Evolutionary conservation across 2,888 invertebrate genomes (phyloP).

Genomic region (Drosophila pseudotakahashii): DNA sequence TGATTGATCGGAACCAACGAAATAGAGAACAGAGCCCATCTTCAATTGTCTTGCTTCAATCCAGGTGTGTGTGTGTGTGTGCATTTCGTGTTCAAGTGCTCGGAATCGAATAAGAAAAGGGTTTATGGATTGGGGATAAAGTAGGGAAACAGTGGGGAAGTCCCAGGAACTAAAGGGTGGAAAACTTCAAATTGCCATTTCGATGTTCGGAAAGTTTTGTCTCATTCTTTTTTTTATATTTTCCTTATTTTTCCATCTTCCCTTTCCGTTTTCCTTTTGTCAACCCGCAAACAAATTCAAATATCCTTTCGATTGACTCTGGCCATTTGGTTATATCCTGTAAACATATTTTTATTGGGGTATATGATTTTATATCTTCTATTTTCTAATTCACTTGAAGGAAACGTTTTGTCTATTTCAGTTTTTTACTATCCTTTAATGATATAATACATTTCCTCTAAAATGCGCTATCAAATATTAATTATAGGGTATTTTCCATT

Average conservation of each 20-base stretch:
- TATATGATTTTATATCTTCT: not conserved
- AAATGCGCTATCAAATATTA: not conserved
- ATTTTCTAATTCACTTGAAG: no score
- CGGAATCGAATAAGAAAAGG: slow-evolving; percentile 64
- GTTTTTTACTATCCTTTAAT: no score
- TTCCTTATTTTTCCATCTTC: slow-evolving; percentile 11
- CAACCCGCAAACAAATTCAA: slow-evolving; percentile 32
- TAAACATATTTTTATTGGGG: not conserved
- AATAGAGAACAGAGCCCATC: slow-evolving; percentile 13
- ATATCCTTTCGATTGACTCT: slow-evolving; percentile 38
- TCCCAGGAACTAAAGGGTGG: slow-evolving; percentile 8
- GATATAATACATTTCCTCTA: no score
- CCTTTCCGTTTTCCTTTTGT: slow-evolving; percentile 12
- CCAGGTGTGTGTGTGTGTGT: slow-evolving; percentile 23
- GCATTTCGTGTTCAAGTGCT: slow-evolving; percentile 65
- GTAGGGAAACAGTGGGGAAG: no score
- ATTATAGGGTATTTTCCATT: not conserved
- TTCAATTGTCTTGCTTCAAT: slow-evolving; percentile 19
- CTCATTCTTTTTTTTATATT: slow-evolving; percentile 24
- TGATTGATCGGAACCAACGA: slow-evolving; percentile 27
- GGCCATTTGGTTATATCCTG: slow-evolving; percentile 1
- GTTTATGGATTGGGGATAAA: slow-evolving; percentile 10
- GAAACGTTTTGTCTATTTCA: no score
- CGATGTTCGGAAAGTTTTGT: slow-evolving; percentile 36
- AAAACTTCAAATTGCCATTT: slow-evolving; percentile 71